A percentile compares a stretch with the other conserved stretches of the same genome.
phyloP scores from a whole-genome alignment of 2,888 invertebrate genomes.

The Lutraria lutraria region DNA sequence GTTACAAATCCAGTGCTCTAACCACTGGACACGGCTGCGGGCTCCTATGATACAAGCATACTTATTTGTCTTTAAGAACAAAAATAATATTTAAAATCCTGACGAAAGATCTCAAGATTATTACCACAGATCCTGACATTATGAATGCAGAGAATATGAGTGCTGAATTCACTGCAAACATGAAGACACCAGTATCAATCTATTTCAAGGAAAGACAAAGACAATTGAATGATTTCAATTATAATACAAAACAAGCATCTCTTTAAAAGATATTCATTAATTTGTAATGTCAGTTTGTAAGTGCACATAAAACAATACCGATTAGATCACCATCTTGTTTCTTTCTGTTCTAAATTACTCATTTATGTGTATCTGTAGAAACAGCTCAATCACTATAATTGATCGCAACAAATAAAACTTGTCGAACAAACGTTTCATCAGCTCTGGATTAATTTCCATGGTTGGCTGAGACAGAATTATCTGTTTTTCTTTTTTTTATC shows the following conservation, averaged over 20 bases:
- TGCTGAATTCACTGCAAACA: too few relatives aligned
- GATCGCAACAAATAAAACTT: constrained; percentile 49
- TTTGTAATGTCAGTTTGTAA: constrained; percentile 34
- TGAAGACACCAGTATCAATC: neutral
- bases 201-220: neutral
- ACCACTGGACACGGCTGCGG: too few relatives aligned
- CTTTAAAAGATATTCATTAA: constrained; percentile 4
- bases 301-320: constrained; percentile 34
- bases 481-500: constrained; percentile 3
- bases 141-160: too few relatives aligned
- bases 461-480: constrained; percentile 1
- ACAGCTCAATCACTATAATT: constrained; percentile 26
- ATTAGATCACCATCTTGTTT: constrained; percentile 24
- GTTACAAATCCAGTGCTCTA: too few relatives aligned
- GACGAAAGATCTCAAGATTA: too few relatives aligned
- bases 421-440: constrained; percentile 43
- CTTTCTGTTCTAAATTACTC: constrained; percentile 41
- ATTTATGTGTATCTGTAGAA: constrained; percentile 29
- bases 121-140: too few relatives aligned
- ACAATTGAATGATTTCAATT: neutral
- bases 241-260: constrained; percentile 9
- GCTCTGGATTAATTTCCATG: constrained; percentile 46
- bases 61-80: too few relatives aligned
- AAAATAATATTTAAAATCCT: too few relatives aligned
- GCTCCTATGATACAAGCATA: too few relatives aligned